These are phyloP conservation scores for Ctenosaura bakeri DNA, from an alignment of 2,797 vertebrate species.

Conservation along the genomic window DNA sequence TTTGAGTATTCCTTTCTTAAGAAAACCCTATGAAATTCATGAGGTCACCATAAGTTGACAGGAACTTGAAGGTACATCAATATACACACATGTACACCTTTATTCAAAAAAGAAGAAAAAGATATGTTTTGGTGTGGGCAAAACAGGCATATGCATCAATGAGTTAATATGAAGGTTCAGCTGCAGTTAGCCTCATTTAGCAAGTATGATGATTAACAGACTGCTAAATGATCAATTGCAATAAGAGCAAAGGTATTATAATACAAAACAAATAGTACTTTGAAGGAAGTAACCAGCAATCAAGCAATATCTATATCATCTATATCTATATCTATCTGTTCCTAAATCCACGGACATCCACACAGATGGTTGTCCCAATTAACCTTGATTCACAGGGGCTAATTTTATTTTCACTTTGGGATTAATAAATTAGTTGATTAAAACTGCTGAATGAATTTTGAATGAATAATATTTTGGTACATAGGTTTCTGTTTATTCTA, in stretches of 20 bases:
- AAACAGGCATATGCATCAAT: not conserved
- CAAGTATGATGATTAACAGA: not conserved
- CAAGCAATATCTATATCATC: no score
- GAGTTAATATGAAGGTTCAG: not conserved
- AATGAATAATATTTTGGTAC: not conserved
- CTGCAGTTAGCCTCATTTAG: not conserved
- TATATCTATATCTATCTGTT: not conserved
- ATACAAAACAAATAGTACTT: not conserved
- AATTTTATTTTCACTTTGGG: not conserved
- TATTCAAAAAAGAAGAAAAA: not conserved
- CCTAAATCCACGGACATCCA: not conserved
- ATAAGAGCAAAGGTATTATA: not conserved
- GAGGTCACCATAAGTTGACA: no score
- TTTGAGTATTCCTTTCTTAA: no score
- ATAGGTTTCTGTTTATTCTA: not conserved
- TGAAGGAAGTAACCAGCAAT: not conserved
- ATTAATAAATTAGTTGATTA: constrained; percentile 1
- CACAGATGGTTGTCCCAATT: not conserved
- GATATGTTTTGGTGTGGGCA: not conserved
- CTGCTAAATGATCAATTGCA: not conserved
- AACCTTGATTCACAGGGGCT: not conserved
- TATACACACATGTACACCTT: no score
- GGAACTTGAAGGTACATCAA: no score
- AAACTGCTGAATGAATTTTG: not conserved
- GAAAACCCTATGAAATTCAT: no score